Conservation (phyloP, 2,797 vertebrate genomes). For the Cichlasoma orientale region DNA sequence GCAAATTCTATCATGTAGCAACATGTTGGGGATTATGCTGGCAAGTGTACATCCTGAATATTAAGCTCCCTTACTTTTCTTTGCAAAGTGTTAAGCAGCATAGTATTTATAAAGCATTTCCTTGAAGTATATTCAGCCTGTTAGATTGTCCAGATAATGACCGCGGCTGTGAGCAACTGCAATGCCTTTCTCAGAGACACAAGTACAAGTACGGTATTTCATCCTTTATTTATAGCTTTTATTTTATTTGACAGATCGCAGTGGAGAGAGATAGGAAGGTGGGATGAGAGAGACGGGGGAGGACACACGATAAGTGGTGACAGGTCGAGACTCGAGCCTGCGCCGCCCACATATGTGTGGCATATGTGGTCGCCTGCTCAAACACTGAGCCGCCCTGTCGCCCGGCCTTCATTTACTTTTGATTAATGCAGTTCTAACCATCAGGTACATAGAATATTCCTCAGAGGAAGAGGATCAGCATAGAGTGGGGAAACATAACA, state of each 20-base stretch:
- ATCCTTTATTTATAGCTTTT: too few relatives aligned
- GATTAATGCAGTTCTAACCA: not conserved
- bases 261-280: too few relatives aligned
- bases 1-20: not conserved
- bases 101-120: not conserved
- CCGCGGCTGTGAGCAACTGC: not conserved
- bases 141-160: not conserved
- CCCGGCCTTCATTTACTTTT: not conserved
- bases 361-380: too few relatives aligned
- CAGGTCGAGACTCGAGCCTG: too few relatives aligned
- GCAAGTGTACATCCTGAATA: not conserved
- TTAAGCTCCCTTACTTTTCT: not conserved
- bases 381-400: too few relatives aligned
- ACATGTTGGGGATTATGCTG: not conserved
- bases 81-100: not conserved
- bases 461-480: not conserved
- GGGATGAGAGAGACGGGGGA: too few relatives aligned
- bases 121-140: not conserved
- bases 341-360: too few relatives aligned
- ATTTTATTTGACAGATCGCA: too few relatives aligned
- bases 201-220: not conserved
- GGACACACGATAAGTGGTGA: too few relatives aligned
- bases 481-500: not conserved
- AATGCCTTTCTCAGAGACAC: not conserved
- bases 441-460: not conserved